phyloP scores from a whole-genome alignment of 1,140 invertebrate genomes.

The Drosophila virilis region DNA sequence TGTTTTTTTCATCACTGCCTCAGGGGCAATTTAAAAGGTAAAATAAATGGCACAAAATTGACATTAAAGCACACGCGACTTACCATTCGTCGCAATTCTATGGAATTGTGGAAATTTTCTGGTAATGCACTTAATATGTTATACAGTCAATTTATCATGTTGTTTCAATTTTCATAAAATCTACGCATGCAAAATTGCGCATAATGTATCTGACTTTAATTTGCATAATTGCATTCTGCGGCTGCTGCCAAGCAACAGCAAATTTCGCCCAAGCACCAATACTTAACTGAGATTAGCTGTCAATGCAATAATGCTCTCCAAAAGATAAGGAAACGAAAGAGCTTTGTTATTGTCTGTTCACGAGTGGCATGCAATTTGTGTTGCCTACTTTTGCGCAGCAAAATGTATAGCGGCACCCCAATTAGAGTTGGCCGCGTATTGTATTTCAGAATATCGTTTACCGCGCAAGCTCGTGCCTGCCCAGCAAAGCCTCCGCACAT shows the following conservation, averaged over 20 bases:
- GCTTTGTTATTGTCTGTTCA: constrained; percentile 23
- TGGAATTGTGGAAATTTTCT: not conserved
- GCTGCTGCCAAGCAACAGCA: constrained; percentile 1
- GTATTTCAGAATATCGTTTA: not conserved
- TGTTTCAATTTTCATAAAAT: constrained; percentile 9
- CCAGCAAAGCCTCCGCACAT: not conserved
- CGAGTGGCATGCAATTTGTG: constrained; percentile 29
- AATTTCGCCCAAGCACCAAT: not conserved
- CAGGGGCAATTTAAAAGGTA: not conserved
- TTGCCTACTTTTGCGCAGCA: constrained; percentile 44
- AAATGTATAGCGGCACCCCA: not conserved
- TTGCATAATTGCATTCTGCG: constrained; percentile 30
- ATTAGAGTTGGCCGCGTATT: not conserved
- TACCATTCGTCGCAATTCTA: not conserved
- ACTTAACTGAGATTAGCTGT: not conserved
- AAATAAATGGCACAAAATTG: not conserved
- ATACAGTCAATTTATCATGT: constrained; percentile 24
- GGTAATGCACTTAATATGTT: not conserved
- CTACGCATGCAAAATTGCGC: constrained; percentile 1
- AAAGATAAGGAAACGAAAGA: constrained; percentile 13
- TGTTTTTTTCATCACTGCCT: not conserved
- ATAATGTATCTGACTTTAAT: constrained; percentile 15
- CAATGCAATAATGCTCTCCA: not conserved
- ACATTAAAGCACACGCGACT: not conserved
- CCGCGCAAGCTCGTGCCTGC: too few species aligned